phyloP scores from a whole-genome alignment of 2,113 vertebrate genomes.

The Patagioenas fasciata region DNA sequence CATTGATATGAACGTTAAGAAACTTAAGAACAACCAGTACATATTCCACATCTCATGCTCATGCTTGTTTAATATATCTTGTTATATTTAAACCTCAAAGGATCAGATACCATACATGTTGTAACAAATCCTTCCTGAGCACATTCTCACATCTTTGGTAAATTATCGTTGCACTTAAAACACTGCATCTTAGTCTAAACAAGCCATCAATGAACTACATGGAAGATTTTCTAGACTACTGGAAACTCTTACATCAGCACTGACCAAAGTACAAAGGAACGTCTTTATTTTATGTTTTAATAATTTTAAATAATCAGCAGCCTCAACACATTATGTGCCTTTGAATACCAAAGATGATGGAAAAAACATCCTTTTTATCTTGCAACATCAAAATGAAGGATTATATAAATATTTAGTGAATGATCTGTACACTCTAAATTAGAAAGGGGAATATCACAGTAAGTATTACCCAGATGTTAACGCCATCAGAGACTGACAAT shows the following conservation, averaged over 20 bases:
- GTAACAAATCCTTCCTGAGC: constrained; percentile 27
- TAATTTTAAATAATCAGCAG: background rate
- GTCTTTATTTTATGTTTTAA: background rate
- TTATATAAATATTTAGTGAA: background rate
- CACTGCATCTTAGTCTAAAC: background rate
- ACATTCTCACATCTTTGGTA: background rate
- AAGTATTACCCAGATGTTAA: background rate
- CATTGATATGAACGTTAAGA: background rate
- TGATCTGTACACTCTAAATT: background rate
- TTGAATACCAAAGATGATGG: background rate
- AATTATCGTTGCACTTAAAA: background rate
- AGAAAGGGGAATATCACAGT: background rate
- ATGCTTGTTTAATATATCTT: constrained; percentile 4
- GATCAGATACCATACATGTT: background rate
- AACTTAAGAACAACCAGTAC: background rate
- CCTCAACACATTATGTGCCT: background rate
- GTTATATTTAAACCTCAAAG: constrained; percentile 25
- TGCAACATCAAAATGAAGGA: constrained; percentile 14
- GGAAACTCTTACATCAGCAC: background rate
- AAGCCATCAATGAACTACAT: background rate
- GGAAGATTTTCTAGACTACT: background rate
- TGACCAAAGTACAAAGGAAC: constrained; percentile 22
- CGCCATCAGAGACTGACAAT: background rate
- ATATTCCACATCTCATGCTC: background rate
- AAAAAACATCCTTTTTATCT: constrained; percentile 13